phyloP scores from a whole-genome alignment of 2,888 invertebrate genomes.

The Polydrusus tereticollis region DNA sequence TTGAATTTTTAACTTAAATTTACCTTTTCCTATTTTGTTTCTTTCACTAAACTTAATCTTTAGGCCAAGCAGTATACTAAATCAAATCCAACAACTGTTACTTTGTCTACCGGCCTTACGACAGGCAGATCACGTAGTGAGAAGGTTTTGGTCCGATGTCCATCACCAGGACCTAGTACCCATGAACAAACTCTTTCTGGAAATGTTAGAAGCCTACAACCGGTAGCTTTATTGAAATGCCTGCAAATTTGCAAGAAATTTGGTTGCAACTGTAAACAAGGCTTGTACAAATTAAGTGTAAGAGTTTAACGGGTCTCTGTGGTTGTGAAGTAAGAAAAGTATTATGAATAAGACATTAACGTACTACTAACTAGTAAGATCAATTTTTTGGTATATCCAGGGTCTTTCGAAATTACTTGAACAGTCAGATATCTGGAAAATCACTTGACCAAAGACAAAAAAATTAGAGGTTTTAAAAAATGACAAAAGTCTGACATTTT shows the following conservation, averaged over 20 bases:
- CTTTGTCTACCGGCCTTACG: slow-evolving; percentile 89
- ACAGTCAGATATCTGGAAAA: too few relatives aligned
- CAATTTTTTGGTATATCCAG: neutral
- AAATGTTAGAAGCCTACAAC: slow-evolving; percentile 90
- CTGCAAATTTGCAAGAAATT: slow-evolving; percentile 34
- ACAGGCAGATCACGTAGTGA: slow-evolving; percentile 90
- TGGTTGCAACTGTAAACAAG: slow-evolving; percentile 9
- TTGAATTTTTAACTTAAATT: too few relatives aligned
- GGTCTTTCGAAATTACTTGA: too few relatives aligned
- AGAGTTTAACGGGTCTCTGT: slow-evolving; percentile 31
- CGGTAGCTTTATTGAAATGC: slow-evolving; percentile 68
- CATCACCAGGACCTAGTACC: slow-evolving; percentile 90
- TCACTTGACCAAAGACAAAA: too few relatives aligned
- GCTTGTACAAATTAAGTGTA: slow-evolving; percentile 35
- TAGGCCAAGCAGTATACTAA: slow-evolving; percentile 80
- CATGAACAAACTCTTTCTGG: slow-evolving; percentile 96
- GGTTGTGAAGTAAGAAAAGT: slow-evolving; percentile 38
- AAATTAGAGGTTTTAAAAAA: too few relatives aligned
- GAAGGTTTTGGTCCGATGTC: slow-evolving; percentile 91
- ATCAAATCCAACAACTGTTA: slow-evolving; percentile 87
- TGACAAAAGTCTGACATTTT: too few relatives aligned
- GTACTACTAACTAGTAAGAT: slow-evolving; percentile 13
- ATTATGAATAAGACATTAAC: slow-evolving; percentile 28
- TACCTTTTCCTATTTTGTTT: neutral
- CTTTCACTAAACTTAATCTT: slow-evolving; percentile 48